A percentile compares a stretch with the other conserved stretches of the same genome.
Conservation (phyloP, 2,888 invertebrate genomes). For the Odontocerum albicorne region DNA sequence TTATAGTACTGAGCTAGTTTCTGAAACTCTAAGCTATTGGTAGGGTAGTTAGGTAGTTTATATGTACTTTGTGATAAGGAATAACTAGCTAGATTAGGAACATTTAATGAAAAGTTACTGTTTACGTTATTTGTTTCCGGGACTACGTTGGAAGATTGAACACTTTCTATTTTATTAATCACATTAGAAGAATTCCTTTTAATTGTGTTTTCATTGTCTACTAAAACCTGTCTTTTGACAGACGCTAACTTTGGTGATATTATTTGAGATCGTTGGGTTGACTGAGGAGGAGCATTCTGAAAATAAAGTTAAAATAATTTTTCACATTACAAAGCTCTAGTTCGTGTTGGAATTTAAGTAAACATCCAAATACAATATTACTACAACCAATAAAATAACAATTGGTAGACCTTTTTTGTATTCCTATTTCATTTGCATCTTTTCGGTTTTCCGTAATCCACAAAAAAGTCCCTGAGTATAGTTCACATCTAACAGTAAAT, state of each 20-base stretch:
- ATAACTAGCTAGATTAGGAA: constrained; percentile 9
- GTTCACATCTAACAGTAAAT: too few species aligned
- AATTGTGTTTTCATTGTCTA: constrained; percentile 12
- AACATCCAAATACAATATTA: too few species aligned
- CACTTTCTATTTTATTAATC: constrained; percentile 9
- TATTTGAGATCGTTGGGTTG: constrained; percentile 12
- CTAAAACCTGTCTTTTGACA: constrained; percentile 28
- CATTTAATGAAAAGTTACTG: not conserved
- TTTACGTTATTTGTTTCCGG: constrained; percentile 16
- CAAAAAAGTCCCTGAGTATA: too few species aligned
- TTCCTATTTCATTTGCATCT: too few species aligned
- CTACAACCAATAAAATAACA: too few species aligned
- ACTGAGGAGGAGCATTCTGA: constrained; percentile 13
- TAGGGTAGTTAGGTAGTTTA: constrained; percentile 12
- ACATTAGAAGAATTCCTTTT: not conserved
- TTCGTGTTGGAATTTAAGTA: not conserved
- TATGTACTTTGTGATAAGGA: constrained; percentile 10
- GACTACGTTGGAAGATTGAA: not conserved
- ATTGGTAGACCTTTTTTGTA: too few species aligned
- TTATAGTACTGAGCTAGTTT: constrained; percentile 26
- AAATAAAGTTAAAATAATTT: constrained; percentile 14
- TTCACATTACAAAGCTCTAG: not conserved
- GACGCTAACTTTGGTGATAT: constrained; percentile 21
- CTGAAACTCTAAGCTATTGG: constrained; percentile 18
- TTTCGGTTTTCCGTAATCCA: too few species aligned